Conservation (phyloP, 64 coral and sea anemone genomes). For the Porites australiensis region DNA sequence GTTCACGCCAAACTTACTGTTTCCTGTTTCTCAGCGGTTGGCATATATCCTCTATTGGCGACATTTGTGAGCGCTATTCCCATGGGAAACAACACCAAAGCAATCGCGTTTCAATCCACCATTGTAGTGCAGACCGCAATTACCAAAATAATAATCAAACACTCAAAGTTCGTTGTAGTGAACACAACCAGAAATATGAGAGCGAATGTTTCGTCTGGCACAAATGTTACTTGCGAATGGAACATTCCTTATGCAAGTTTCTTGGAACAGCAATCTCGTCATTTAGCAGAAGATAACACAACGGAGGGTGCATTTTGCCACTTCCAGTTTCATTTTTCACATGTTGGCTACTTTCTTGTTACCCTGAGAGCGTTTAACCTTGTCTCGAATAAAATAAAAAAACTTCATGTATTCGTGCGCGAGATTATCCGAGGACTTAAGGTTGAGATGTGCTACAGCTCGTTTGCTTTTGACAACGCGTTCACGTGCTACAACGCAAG, state of each 20-base stretch:
- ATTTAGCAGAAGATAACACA: not conserved
- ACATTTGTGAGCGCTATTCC: not conserved
- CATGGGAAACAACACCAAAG: not conserved
- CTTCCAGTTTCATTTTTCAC: not conserved
- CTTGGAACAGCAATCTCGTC: not conserved
- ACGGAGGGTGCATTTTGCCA: slow-evolving; percentile 11
- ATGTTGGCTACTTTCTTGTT: not conserved
- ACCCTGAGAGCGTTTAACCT: not conserved
- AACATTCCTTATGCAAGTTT: not conserved
- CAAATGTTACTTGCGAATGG: slow-evolving; percentile 50
- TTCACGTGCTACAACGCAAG: not conserved
- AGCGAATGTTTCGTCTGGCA: not conserved
- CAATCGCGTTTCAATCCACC: not conserved
- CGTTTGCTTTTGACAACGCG: slow-evolving; percentile 48
- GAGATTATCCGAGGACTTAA: slow-evolving; percentile 14
- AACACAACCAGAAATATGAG: not conserved
- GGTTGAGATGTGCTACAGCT: not conserved
- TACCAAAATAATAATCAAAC: not conserved
- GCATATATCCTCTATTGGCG: not conserved
- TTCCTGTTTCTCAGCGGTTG: not conserved
- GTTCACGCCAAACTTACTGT: not conserved
- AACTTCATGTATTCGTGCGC: not conserved
- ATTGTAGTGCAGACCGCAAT: slow-evolving; percentile 27
- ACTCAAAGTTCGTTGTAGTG: not conserved
- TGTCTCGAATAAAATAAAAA: not conserved